A percentile compares a stretch with the other conserved stretches of the same genome.
phyloP scores from a whole-genome alignment of 2,888 invertebrate genomes.

The Hirtodrosophila histrioides region DNA sequence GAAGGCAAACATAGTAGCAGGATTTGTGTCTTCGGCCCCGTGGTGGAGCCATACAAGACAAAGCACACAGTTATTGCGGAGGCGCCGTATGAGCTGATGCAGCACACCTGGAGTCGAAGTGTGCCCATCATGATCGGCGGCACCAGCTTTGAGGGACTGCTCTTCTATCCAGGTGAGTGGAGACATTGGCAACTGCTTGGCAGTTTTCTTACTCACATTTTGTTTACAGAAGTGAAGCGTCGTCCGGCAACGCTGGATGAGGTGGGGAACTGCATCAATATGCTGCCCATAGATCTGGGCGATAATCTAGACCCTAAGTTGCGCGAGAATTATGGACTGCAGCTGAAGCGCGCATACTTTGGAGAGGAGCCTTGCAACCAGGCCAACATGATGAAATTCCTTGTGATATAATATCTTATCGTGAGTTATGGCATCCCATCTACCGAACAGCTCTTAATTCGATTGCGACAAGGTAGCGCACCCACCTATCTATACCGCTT shows the following conservation, averaged over 20 bases:
- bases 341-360: constrained; percentile 77
- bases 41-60: constrained; percentile 73
- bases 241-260: constrained; percentile 80
- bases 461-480: constrained; percentile 70
- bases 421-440: constrained; percentile 83
- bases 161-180: constrained; percentile 49
- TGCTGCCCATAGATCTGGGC: constrained; percentile 76
- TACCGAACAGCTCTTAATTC: constrained; percentile 74
- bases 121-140: constrained; percentile 80
- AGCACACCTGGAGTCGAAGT: constrained; percentile 76
- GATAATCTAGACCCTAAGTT: constrained; percentile 59
- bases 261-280: constrained; percentile 76
- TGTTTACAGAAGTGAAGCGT: constrained; percentile 68
- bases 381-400: constrained; percentile 82
- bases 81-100: constrained; percentile 68
- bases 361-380: constrained; percentile 76
- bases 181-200: too few relatives aligned
- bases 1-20: constrained; percentile 10
- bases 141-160: constrained; percentile 72
- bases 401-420: constrained; percentile 79
- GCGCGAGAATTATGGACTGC: constrained; percentile 65
- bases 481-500: constrained; percentile 83
- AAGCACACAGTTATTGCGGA: constrained; percentile 63
- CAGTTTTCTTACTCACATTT: neutral
- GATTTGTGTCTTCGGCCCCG: constrained; percentile 61